A percentile compares a stretch with the other conserved stretches of the same genome.
Conservation (phyloP, 2,797 vertebrate genomes). For the Sebastes minor region DNA sequence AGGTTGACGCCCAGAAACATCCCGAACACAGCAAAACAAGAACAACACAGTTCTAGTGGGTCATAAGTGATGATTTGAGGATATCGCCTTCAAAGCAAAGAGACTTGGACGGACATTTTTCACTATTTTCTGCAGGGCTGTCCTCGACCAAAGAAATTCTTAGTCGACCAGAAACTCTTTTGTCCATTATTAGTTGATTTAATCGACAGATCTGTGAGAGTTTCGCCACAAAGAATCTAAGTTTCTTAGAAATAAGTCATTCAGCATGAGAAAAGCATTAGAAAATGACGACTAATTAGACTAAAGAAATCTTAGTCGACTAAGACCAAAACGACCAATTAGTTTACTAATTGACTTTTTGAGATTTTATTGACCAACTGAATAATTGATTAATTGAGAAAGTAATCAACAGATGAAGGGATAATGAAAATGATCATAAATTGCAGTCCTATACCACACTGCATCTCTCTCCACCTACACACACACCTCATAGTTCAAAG, state of each 20-base stretch:
- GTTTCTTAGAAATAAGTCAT: too few species aligned
- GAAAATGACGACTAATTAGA: fast-evolving
- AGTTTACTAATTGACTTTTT: neutral
- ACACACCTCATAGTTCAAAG: neutral
- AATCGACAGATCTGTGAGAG: neutral
- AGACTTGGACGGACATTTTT: neutral
- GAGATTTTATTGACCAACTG: fast-evolving
- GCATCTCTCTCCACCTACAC: neutral
- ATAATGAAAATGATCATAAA: neutral
- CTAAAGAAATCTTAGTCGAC: too few species aligned
- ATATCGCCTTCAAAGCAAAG: neutral
- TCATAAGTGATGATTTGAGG: neutral
- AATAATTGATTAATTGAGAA: neutral
- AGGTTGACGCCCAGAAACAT: neutral
- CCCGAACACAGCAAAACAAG: neutral
- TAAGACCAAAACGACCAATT: neutral
- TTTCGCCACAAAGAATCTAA: neutral
- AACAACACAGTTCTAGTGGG: neutral
- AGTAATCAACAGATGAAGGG: neutral
- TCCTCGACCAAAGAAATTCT: too few species aligned
- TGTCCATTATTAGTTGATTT: neutral
- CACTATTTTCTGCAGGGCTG: too few species aligned
- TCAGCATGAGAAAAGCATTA: too few species aligned
- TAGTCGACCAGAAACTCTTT: too few species aligned
- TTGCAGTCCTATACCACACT: neutral